A percentile compares a stretch with the other conserved stretches of the same genome.
phyloP scores from a whole-genome alignment of 2,888 invertebrate genomes.

The Abscondita cerata region DNA sequence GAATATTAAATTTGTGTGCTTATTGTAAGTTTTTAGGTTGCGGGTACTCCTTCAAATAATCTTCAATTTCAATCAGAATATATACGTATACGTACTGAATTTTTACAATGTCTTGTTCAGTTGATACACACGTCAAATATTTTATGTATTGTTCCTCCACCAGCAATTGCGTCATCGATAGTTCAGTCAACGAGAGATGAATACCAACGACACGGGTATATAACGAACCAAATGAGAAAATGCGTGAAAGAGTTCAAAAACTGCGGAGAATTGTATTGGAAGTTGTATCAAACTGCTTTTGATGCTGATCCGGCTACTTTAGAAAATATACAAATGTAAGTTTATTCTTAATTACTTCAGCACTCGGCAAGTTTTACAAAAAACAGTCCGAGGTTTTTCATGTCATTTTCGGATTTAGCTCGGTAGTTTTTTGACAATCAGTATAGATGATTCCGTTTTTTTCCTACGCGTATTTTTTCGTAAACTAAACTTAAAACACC shows the following conservation, averaged over 20 bases:
- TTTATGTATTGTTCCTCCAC: constrained; percentile 89
- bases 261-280: constrained; percentile 77
- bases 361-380: too few species aligned
- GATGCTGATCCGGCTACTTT: constrained; percentile 84
- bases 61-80: constrained; percentile 80
- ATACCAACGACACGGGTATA: constrained; percentile 78
- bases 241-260: constrained; percentile 74
- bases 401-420: too few species aligned
- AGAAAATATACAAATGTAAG: constrained; percentile 73
- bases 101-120: constrained; percentile 72
- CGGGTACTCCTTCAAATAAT: constrained; percentile 68
- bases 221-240: constrained; percentile 79
- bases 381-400: too few species aligned
- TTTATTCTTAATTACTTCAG: constrained; percentile 21
- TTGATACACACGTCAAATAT: constrained; percentile 75
- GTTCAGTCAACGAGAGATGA: constrained; percentile 82
- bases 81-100: constrained; percentile 75
- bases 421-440: too few species aligned
- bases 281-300: constrained; percentile 82
- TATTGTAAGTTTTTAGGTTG: constrained; percentile 62
- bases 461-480: too few species aligned
- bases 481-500: too few species aligned
- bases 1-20: background rate
- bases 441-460: too few species aligned
- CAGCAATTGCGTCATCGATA: constrained; percentile 85